Conservation (phyloP, 2,113 vertebrate genomes). For the Pelvicachromis taeniatus region DNA sequence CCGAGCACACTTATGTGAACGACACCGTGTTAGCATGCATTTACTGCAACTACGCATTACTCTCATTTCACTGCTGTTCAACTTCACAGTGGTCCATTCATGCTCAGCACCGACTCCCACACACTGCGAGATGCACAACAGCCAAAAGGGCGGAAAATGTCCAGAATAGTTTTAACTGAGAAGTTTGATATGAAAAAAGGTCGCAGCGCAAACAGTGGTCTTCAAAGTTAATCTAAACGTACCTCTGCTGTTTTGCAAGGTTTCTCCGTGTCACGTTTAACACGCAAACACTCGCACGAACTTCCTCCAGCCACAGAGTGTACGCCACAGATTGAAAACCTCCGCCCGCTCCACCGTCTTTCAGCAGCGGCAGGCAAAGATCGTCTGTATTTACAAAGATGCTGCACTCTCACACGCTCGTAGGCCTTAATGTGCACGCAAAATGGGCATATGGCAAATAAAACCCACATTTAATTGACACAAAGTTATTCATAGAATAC, state of each 20-base stretch:
- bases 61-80: neutral
- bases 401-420: neutral
- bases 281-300: neutral
- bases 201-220: too few species aligned
- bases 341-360: too few species aligned
- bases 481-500: neutral
- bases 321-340: neutral
- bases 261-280: neutral
- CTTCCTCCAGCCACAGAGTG: neutral
- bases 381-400: rapidly evolving
- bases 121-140: neutral
- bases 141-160: neutral
- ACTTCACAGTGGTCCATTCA: conserved; percentile 11
- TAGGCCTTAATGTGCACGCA: neutral
- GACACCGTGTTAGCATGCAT: neutral
- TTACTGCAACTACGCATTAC: neutral
- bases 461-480: neutral
- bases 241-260: neutral
- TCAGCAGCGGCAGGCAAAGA: neutral
- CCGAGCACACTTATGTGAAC: neutral
- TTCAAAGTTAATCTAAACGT: neutral
- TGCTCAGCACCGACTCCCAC: neutral
- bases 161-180: neutral
- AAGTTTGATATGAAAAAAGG: neutral
- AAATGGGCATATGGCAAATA: neutral